These are phyloP conservation scores for Icerya purchasi DNA, from an alignment of 2,888 invertebrate species.

Conservation along the genomic window DNA sequence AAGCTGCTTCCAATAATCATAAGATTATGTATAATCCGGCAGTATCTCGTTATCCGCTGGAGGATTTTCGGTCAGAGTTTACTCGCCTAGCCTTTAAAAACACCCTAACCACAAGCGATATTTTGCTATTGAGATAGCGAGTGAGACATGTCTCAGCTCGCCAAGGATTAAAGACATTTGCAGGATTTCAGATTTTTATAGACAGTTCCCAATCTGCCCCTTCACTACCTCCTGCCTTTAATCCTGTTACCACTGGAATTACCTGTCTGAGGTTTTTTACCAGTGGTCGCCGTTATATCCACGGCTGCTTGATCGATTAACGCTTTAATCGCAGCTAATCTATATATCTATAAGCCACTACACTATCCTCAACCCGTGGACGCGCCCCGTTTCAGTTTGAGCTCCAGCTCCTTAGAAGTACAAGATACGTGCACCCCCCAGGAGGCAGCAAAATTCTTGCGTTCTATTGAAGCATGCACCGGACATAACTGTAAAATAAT, in stretches of 20 bases:
- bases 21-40: too few species aligned
- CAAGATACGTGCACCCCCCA: too few species aligned
- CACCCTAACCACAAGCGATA: background rate
- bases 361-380: too few species aligned
- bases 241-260: background rate
- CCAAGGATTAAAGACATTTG: background rate
- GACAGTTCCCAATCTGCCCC: background rate
- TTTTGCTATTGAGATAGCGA: background rate
- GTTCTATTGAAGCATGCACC: too few species aligned
- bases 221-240: background rate
- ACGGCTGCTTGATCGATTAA: background rate
- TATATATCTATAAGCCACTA: too few species aligned
- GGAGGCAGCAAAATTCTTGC: too few species aligned
- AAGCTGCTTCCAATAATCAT: too few species aligned
- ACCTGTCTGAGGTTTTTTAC: background rate
- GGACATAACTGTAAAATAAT: too few species aligned
- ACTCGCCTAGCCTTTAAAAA: background rate
- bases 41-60: too few species aligned
- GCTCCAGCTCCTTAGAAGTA: too few species aligned
- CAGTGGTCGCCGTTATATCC: background rate
- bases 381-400: too few species aligned
- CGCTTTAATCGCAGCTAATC: background rate
- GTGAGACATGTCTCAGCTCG: background rate
- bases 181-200: background rate
- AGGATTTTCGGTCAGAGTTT: background rate